Evolutionary conservation across 2,888 invertebrate species (phyloP), one percentile per base, ranked within the genome.

Genomic region (Cyclophora albipunctata): DNA sequence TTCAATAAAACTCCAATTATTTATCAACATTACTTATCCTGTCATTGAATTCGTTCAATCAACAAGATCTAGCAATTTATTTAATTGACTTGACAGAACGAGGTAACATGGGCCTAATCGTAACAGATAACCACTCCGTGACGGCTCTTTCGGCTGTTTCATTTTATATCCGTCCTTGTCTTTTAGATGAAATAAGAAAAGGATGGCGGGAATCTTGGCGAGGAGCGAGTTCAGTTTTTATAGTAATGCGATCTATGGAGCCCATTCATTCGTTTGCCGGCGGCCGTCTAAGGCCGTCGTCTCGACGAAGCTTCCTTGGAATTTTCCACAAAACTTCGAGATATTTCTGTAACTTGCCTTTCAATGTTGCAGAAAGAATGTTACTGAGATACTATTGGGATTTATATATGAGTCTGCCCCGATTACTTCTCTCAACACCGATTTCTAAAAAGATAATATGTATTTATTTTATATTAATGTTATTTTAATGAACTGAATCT

Each of bases 231-330:
- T 62, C 49, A 44, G 53, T 60, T 62, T 50, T 50, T 53, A 52
- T 66, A 58, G 67, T 69, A 67, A 54, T 51, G 53, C 50, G 59
- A 57, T 54, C 53, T 33, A 5, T 5, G 54, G 51, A 55, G 58
- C 56, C 63, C 67, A 66, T 68, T 76, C 76, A 73, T 64, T 73
- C 74, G 65, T 63, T 61, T 61, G 67, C 63, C 74, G 68, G 63
- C 63, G 57, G 67, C 62, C 63, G 67, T 59, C 64, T 59, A 58
- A 59, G 66, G 66, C 52, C 62, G 69, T 58, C 63, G 71, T 59
- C 62, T 62, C 48, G 54, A 43, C 44, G 50, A 55, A 69, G 51
- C 61, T 67, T 57, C 59, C 57, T 51, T 55, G 59, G 67, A 65
- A 66, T 69, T 67, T 67, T 62, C 63, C 55, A 59, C 55, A 54